Base-by-base conservation (phyloP, 2,797 vertebrate genomes). In the Tokudaia muenninki region DNA sequence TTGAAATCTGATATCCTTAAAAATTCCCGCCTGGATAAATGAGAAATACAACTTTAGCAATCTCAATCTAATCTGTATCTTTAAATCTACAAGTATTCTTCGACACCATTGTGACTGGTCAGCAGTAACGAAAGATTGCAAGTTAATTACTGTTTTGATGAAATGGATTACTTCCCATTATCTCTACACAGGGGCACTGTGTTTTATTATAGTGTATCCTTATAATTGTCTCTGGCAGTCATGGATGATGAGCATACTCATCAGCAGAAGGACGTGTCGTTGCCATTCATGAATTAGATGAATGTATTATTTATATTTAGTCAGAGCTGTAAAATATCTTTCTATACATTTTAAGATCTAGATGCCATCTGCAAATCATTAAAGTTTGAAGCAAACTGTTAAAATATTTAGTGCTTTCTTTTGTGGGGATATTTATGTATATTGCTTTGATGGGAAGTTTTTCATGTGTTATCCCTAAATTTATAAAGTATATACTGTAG, bases 251-350 rank as follows among this genome's bases (percentile, higher is more conserved):
- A 91, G 16, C 47, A 41, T 80, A 57, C 75, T 97, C 47, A 89
- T 77, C 61, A 80, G 67, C 81, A 97, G 92, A 96, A 97, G 95
- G 94, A 67, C 1, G 52, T 92, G 59, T 84, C 67, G 91, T 78
- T 91, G 29, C 7, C 75, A 82, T 37, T 89, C 96, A 29, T 47
- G 79, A 97, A 96, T 93, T 29, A 61, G 80, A 87, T 0, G 7
- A 74, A 96, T 81, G 47, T 12, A 94, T 79, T 59, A 79, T 89
- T 97, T 95, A 44, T 57, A 50, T 97, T 97, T 96, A 97, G 97
- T 80, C 12, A 95, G 29, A 72, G 26, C 52, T 24, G 22, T 55
- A 63, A 95, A 90, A 16, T 79, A 74, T 59, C 83, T 24, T 70
- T 52, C 74, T 87, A 78, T 59, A 86, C 44, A 94, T 90, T 97